phyloP scores from a whole-genome alignment of 1,140 invertebrate species.

The Eueides isabella region DNA sequence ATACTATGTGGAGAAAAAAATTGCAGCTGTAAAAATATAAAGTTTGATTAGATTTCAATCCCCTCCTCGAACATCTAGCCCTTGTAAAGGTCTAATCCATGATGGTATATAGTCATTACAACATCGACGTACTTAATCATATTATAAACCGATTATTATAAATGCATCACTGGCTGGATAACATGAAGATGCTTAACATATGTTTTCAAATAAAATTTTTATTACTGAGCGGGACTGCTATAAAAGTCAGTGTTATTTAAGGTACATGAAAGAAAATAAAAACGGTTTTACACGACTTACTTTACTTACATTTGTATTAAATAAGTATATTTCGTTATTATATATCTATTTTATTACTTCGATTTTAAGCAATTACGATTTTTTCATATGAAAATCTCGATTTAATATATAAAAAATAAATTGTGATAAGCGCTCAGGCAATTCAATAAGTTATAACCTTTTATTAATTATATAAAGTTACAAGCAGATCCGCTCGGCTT shows the following conservation, averaged over 20 bases:
- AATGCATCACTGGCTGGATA: background rate
- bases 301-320: background rate
- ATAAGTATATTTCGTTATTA: background rate
- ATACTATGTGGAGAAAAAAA: too few relatives aligned
- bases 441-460: too few relatives aligned
- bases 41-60: too few relatives aligned
- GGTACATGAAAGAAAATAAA: background rate
- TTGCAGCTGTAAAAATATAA: too few relatives aligned
- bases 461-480: too few relatives aligned
- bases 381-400: background rate
- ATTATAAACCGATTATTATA: background rate
- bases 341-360: background rate
- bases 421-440: too few relatives aligned
- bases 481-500: too few relatives aligned
- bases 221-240: conserved; percentile 1
- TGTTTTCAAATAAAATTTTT: conserved; percentile 1
- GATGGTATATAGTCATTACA: background rate
- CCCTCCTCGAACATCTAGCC: too few relatives aligned
- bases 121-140: background rate
- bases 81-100: background rate
- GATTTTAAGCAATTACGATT: background rate
- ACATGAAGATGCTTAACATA: background rate
- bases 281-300: background rate
- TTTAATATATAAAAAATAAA: too few relatives aligned
- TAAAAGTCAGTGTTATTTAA: conserved; percentile 12